Percentiles rank a stretch among this genome's conserved stretches.
Conservation (phyloP, 2,797 vertebrate species). For the Myoxocephalus aenaeus region DNA sequence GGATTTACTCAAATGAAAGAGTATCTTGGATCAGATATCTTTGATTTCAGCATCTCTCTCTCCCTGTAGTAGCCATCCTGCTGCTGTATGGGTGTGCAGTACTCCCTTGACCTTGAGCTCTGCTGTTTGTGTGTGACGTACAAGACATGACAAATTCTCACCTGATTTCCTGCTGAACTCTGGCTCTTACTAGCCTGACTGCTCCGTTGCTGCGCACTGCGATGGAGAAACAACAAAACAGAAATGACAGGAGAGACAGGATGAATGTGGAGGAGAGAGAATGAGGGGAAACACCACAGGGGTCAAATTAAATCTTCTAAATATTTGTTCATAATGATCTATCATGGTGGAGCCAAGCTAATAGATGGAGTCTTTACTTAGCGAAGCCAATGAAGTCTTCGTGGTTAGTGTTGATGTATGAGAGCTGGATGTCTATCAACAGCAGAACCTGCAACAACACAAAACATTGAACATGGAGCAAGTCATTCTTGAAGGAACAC, state of each 20-base stretch:
- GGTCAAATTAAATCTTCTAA: conserved; percentile 11
- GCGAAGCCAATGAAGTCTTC: conserved; percentile 99
- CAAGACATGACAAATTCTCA: conserved; percentile 69
- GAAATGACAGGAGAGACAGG: conserved; percentile 1
- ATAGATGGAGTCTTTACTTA: conserved; percentile 85
- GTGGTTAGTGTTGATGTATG: conserved; percentile 98
- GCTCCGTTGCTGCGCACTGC: conserved; percentile 95
- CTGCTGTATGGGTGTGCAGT: conserved; percentile 24
- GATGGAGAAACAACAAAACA: conserved; percentile 37
- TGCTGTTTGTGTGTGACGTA: conserved; percentile 39
- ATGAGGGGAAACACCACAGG: neutral
- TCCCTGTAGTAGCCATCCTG: conserved; percentile 38
- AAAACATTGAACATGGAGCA: neutral
- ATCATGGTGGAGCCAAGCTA: conserved; percentile 16
- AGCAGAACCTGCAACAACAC: conserved; percentile 87
- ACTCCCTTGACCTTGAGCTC: conserved; percentile 37
- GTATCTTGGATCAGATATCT: neutral
- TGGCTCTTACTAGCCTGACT: conserved; percentile 93
- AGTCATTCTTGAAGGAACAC: neutral
- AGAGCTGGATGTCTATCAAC: conserved; percentile 95
- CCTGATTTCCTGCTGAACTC: conserved; percentile 94
- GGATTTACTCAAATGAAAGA: conserved; percentile 29
- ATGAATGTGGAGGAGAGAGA: conserved; percentile 17
- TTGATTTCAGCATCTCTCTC: conserved; percentile 25
- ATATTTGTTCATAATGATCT: conserved; percentile 37